phyloP scores from a whole-genome alignment of 2,888 invertebrate genomes.

The Andrena trimmerana region DNA sequence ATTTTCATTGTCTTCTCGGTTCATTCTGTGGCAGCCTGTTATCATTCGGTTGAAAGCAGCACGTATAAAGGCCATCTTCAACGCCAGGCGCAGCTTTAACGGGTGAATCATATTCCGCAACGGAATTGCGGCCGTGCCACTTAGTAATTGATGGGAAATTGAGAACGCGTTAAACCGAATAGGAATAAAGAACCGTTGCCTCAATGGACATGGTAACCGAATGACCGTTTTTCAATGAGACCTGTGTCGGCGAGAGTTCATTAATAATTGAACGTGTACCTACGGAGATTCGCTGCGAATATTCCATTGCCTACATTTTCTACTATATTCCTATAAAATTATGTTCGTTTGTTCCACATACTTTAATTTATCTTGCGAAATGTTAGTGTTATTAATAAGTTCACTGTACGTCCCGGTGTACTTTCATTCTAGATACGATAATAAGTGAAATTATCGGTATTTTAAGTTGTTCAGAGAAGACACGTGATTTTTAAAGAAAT shows the following conservation, averaged over 20 bases:
- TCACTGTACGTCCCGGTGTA: too few relatives aligned
- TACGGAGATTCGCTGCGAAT: conserved; percentile 21
- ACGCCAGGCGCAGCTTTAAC: conserved; percentile 45
- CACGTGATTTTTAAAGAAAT: too few relatives aligned
- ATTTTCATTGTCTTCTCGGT: conserved; percentile 65
- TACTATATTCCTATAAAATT: not conserved
- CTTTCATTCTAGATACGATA: too few relatives aligned
- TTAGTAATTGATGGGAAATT: conserved; percentile 51
- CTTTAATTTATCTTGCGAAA: too few relatives aligned
- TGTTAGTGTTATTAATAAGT: too few relatives aligned
- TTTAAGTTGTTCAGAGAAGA: too few relatives aligned
- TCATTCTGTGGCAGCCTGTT: conserved; percentile 37
- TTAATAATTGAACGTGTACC: conserved; percentile 24
- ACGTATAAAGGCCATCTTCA: conserved; percentile 57
- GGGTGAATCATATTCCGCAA: conserved; percentile 55
- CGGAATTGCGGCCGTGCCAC: conserved; percentile 40
- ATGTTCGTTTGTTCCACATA: not conserved
- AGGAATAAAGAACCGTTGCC: conserved; percentile 33
- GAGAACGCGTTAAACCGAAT: conserved; percentile 5
- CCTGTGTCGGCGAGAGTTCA: conserved; percentile 7
- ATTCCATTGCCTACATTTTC: not conserved
- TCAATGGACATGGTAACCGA: conserved; percentile 32
- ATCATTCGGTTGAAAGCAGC: conserved; percentile 42
- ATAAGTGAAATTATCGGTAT: too few relatives aligned
- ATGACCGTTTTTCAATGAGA: conserved; percentile 32